phyloP scores from a whole-genome alignment of 1,140 invertebrate genomes.

The Drosophila tropicalis region DNA sequence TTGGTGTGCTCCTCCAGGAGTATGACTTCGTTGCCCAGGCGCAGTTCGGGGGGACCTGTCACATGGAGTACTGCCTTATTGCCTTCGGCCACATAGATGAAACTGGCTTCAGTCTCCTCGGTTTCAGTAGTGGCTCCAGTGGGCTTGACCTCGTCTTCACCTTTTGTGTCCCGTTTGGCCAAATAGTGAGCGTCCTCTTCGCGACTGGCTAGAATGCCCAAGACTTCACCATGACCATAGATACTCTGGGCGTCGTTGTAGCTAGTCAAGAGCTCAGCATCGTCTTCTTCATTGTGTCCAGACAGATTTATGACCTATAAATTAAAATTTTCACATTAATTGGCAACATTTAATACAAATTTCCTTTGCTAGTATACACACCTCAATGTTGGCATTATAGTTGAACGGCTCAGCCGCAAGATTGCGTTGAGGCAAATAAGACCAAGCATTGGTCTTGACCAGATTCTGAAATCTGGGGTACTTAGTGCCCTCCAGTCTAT shows the following conservation, averaged over 20 bases:
- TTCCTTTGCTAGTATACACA: conserved; percentile 44
- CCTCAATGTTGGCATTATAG: conserved; percentile 83
- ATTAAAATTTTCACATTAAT: not conserved
- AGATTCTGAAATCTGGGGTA: conserved; percentile 76
- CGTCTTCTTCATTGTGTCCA: conserved; percentile 85
- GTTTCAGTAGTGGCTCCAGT: conserved; percentile 42
- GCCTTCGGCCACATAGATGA: conserved; percentile 71
- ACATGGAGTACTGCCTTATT: conserved; percentile 77
- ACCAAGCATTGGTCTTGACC: conserved; percentile 83
- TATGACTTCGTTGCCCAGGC: conserved; percentile 46
- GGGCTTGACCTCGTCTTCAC: conserved; percentile 40
- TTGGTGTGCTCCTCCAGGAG: conserved; percentile 68
- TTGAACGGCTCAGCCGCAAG: conserved; percentile 84
- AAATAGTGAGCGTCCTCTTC: conserved; percentile 74
- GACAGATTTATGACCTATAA: conserved; percentile 84
- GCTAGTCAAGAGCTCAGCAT: conserved; percentile 84
- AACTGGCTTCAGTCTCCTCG: conserved; percentile 62
- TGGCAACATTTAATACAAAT: not conserved
- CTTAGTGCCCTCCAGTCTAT: conserved; percentile 65
- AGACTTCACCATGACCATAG: conserved; percentile 84
- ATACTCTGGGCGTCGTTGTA: conserved; percentile 85
- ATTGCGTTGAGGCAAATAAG: conserved; percentile 84
- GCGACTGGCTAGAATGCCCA: conserved; percentile 84
- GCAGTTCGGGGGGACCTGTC: conserved; percentile 66
- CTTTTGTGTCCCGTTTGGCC: conserved; percentile 62